phyloP scores from a whole-genome alignment of 2,797 vertebrate genomes.

The Molothrus aeneus region DNA sequence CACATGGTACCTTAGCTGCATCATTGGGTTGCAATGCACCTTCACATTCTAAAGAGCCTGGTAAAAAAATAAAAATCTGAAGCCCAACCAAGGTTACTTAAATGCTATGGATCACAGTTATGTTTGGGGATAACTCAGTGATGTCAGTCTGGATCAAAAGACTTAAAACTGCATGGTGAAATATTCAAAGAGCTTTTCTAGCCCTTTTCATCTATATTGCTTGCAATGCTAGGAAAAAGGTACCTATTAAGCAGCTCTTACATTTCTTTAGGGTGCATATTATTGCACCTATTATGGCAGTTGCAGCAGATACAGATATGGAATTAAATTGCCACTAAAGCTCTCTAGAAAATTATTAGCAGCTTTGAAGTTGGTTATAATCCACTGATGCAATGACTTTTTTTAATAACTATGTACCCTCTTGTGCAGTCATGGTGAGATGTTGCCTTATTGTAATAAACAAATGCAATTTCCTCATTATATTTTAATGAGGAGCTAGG shows the following conservation, averaged over 20 bases:
- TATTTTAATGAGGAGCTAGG: neutral
- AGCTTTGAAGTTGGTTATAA: neutral
- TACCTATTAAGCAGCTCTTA: neutral
- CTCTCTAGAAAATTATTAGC: neutral
- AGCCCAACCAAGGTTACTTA: fast-evolving
- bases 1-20: neutral
- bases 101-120: neutral
- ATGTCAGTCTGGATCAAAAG: neutral
- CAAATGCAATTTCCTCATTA: neutral
- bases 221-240: neutral
- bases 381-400: neutral
- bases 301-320: neutral
- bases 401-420: neutral
- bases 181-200: neutral
- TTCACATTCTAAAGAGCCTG: neutral
- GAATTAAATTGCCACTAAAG: neutral
- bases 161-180: neutral
- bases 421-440: neutral
- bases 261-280: neutral
- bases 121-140: neutral
- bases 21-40: neutral
- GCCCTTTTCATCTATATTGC: neutral
- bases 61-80: neutral
- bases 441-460: neutral
- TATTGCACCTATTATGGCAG: neutral